phyloP scores from a whole-genome alignment of 2,797 vertebrate genomes.

The Crossoptilon crossoptilon region DNA sequence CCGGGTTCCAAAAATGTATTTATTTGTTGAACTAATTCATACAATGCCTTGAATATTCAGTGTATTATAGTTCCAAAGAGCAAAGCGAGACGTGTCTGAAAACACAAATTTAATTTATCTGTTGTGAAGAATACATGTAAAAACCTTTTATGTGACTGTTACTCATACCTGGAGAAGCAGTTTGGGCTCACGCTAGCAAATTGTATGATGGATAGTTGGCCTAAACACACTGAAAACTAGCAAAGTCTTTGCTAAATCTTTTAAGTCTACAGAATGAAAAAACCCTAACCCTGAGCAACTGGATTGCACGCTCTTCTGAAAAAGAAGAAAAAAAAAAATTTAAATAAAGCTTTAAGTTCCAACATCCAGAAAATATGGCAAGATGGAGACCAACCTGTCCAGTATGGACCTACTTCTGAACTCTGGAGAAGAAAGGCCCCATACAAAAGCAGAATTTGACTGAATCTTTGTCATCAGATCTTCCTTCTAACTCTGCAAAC shows the following conservation, averaged over 20 bases:
- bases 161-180: background rate
- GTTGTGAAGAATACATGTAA: background rate
- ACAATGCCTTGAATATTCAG: background rate
- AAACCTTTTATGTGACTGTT: background rate
- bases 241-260: background rate
- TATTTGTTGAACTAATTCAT: background rate
- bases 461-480: background rate
- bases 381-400: background rate
- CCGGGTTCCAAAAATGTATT: background rate
- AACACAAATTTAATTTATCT: background rate
- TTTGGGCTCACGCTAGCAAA: background rate
- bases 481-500: background rate
- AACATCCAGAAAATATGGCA: background rate
- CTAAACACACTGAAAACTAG: background rate
- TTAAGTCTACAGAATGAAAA: background rate
- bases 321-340: background rate
- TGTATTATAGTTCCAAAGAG: background rate
- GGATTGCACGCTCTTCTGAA: rapidly evolving
- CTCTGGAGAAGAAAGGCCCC: background rate
- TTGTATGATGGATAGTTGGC: background rate
- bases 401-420: background rate
- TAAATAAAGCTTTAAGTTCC: background rate
- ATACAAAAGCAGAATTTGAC: background rate
- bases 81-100: background rate
- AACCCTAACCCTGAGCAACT: background rate